Base-by-base conservation (phyloP, 1,140 invertebrate genomes). In the Zeugodacus cucurbitae region DNA sequence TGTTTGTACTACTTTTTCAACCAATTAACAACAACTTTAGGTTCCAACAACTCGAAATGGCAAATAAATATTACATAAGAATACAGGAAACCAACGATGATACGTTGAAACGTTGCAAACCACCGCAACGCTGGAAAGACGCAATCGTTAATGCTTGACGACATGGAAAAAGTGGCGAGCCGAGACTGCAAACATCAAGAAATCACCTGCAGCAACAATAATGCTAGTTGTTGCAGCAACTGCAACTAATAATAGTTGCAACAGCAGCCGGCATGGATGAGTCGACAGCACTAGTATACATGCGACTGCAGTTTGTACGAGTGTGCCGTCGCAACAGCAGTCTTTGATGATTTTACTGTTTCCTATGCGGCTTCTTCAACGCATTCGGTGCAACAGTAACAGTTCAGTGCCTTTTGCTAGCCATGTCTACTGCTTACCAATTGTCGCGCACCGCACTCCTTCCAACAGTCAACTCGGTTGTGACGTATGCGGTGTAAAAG, bases 81-180 rank as follows among this genome's bases (percentile, higher is more conserved):
- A 82, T 82, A 82, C 74, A 82, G 74, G 74, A 82, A 82, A 82
- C 10, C n/a, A 82, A n/a, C 74, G 26, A 82, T 82, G 74, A 82
- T 82, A 82, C 74, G 74, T 48, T 14, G 74, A 82, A 48, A 44
- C 20, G 41, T 48, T 82, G 74, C 74, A 14, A 48, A 48, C 41
- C 41, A n/a, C 44, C 74, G 41, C 41, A 41, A 82, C 74, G 41
- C 26, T 22, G 41, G 41, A 17, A 34, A 74, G 67, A 74, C 34
- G 67, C 34, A 6, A 48, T 48, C 14, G 74, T 10, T 26, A 82
- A 26, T n/a, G 74, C 34, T 82, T 82, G 37, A 29, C 41, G 41
- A 29, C 41, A 82, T 48, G 41, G 26, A 48, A 82, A 82, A 82
- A 82, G 41, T 22, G 70, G 41, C 20, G 6, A 62, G 26, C 22